phyloP scores from a whole-genome alignment of 92 coral and sea anemone genomes.

The Porites rus region DNA sequence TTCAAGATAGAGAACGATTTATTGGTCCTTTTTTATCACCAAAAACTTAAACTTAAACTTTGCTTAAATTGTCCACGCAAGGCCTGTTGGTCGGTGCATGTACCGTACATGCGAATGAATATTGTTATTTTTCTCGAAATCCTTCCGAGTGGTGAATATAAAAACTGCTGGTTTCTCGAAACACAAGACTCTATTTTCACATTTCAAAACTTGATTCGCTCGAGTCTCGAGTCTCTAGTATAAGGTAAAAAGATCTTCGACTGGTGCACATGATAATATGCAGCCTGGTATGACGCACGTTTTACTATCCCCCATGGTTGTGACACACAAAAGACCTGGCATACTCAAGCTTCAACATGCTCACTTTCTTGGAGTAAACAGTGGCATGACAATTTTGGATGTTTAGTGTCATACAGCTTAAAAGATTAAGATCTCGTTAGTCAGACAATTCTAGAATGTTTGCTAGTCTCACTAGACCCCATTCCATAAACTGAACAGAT shows the following conservation, averaged over 20 bases:
- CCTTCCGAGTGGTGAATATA: too few relatives aligned
- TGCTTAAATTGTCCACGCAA: too few relatives aligned
- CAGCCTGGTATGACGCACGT: slow-evolving; percentile 60
- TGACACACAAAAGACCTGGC: slow-evolving; percentile 45
- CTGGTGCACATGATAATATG: slow-evolving; percentile 60
- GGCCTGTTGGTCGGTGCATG: too few relatives aligned
- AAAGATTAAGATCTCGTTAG: slow-evolving; percentile 43
- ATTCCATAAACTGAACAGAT: slow-evolving; percentile 58
- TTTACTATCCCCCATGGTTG: slow-evolving; percentile 62
- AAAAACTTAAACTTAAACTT: too few relatives aligned
- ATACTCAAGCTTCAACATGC: slow-evolving; percentile 71
- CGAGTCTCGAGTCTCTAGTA: too few relatives aligned
- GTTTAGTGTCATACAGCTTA: slow-evolving; percentile 76
- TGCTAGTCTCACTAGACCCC: slow-evolving; percentile 58
- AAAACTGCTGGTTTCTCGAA: too few relatives aligned
- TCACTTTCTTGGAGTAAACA: slow-evolving; percentile 64
- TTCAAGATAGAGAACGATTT: too few relatives aligned
- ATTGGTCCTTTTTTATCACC: too few relatives aligned
- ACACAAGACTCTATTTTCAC: too few relatives aligned
- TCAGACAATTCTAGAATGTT: slow-evolving; percentile 35
- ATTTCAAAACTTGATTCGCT: too few relatives aligned
- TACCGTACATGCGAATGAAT: too few relatives aligned
- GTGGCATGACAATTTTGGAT: slow-evolving; percentile 74
- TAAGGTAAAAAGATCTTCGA: slow-evolving; percentile 18
- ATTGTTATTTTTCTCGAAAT: too few relatives aligned